A percentile compares a stretch with the other conserved stretches of the same genome.
phyloP scores from a whole-genome alignment of 2,113 vertebrate species.

The Tautogolabrus adspersus region DNA sequence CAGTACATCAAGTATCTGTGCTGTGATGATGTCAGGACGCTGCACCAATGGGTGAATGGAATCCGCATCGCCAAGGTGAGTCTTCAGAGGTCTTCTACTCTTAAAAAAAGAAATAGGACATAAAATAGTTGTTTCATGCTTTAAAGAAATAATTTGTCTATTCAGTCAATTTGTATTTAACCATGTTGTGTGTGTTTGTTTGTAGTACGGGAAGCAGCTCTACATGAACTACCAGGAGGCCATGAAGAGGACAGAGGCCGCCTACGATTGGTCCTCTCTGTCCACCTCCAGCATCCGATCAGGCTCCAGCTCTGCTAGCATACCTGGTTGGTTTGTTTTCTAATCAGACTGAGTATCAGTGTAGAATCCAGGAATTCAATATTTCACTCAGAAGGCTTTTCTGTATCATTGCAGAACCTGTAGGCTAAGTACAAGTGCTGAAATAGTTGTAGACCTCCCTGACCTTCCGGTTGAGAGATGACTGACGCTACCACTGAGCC shows the following conservation, averaged over 20 bases:
- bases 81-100: not conserved
- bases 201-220: slow-evolving; percentile 95
- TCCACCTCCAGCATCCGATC: slow-evolving; percentile 98
- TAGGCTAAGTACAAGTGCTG: too few relatives aligned
- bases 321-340: slow-evolving; percentile 87
- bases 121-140: too few relatives aligned
- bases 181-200: not conserved
- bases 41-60: slow-evolving; percentile 97
- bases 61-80: slow-evolving; percentile 97
- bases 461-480: too few relatives aligned
- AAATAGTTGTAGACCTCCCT: too few relatives aligned
- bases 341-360: too few relatives aligned
- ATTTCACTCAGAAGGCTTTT: too few relatives aligned
- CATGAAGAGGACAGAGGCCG: slow-evolving; percentile 92
- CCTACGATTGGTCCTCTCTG: slow-evolving; percentile 96
- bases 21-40: slow-evolving; percentile 95
- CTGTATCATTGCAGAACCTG: too few relatives aligned
- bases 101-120: not conserved
- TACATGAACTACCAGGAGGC: slow-evolving; percentile 97
- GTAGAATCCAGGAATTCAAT: too few relatives aligned
- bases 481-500: too few relatives aligned
- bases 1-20: slow-evolving; percentile 99
- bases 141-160: too few relatives aligned
- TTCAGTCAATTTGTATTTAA: too few relatives aligned
- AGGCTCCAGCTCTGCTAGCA: slow-evolving; percentile 96